Evolutionary conservation across 2,797 vertebrate genomes (phyloP).

Genomic region (Cossypha caffra): DNA sequence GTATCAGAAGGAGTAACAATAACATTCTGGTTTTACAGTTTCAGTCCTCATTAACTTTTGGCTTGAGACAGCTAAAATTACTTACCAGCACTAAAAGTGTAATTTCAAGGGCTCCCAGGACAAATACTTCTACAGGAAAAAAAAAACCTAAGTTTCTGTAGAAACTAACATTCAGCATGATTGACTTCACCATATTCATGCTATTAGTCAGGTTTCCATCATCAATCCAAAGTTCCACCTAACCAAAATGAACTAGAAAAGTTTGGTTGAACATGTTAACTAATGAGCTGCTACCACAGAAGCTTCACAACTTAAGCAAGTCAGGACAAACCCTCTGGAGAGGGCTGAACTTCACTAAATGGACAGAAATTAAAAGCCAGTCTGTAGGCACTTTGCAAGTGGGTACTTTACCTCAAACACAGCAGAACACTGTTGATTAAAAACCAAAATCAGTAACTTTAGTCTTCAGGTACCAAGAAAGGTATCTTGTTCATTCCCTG

Average conservation of each 20-base stretch:
- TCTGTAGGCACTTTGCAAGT: conserved; percentile 13
- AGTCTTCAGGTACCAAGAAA: neutral
- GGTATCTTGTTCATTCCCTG: neutral
- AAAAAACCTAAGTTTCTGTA: neutral
- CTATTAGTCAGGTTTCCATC: neutral
- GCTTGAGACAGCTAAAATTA: neutral
- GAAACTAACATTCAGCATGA: neutral
- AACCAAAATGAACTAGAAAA: neutral
- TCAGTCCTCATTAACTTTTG: neutral
- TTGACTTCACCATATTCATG: neutral
- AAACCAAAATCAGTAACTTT: neutral
- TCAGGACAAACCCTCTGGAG: neutral
- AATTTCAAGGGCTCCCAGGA: neutral
- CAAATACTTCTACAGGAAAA: neutral
- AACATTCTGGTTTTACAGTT: neutral
- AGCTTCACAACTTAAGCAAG: neutral
- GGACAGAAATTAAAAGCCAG: neutral
- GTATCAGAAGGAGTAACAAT: neutral
- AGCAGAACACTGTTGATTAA: neutral
- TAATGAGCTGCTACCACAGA: neutral
- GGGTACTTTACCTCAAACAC: neutral
- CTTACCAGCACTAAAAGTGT: conserved; percentile 27
- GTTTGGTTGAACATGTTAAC: neutral
- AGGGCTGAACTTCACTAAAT: neutral
- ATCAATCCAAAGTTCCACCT: neutral